Base-by-base conservation (phyloP, 2,113 vertebrate genomes). In the Aldabrachelys gigantea region DNA sequence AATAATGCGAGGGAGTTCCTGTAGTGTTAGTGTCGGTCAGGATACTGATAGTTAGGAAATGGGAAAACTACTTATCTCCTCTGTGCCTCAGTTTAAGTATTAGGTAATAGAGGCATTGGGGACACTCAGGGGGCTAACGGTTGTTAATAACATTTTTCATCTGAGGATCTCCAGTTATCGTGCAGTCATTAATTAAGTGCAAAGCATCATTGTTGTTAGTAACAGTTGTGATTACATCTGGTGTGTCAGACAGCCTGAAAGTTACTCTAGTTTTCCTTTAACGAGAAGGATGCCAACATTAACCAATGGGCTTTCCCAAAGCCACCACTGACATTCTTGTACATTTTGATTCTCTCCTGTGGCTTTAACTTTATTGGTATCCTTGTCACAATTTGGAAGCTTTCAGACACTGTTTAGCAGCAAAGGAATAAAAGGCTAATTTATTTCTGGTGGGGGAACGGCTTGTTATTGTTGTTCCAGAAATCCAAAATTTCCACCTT, bases 401-500 rank as follows among this genome's bases (percentile, higher is more conserved):
- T 57, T 83, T 38, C n/a, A 38, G 65, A 72, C 17, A 22, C 9
- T 22, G 62, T n/a, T 72, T 59, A 4, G 29, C 22, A 44, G 14
- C 41, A 38, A 76, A 44, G 62, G 78, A 86, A 80, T 0, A 5
- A 41, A 76, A 12, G 5, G 50, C 31, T 95, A 92, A 96, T 79
- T 94, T 38, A 75, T 78, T 13, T 95, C 89, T 90, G 53, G 76
- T 76, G 87, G 83, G 17, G 0, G 65, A 85, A 31, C 59, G 41
- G 12, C 41, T 27, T 78, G 24, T 1, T 49, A 4, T 94, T 0
- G 0, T 85, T 87, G 87, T 93, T 95, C 47, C 98, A 99, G 99
- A 99, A 99, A 98, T 99, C 99, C 56, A 99, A 99, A 97, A 99
- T 99, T 88, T 99, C 99, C 82, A 99, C 99, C 0, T 99, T 99